Evolutionary conservation across 1,140 invertebrate genomes (phyloP), one percentile per base, ranked within the genome.

Genomic region (Ooceraea biroi): DNA sequence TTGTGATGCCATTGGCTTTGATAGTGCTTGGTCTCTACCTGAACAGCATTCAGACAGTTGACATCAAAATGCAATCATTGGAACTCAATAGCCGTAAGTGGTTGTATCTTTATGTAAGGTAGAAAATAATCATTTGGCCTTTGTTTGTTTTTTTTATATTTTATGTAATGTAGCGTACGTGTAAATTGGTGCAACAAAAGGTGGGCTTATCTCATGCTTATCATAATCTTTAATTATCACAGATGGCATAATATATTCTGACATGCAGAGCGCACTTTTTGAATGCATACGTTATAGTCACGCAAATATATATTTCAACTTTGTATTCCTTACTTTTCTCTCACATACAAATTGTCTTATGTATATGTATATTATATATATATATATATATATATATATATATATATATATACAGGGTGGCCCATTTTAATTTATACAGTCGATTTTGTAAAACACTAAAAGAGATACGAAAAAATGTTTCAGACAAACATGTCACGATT

Each of bases 11-110:
- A 5, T 94, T 97, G 88, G 94, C 96, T 41, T 95, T 97, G 55
- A 96, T 96, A 57, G 96, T 95, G 0, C 91, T 97, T 8, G 96
- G 96, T 25, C 94, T 97, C 7, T 96, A 96, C 88, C 93, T 97
- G 61, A 96, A 96, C 83, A 96, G 96, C 14, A 95, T 96, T 63
- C 95, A 96, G 85, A 95, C 95, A 3, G 95, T 95, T 27, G 95
- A 96, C 82, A 94, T 95, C 61, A 95, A 95, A 74, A 95, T 96
- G 95, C 95, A 95, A 85, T 96, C 96, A 11, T 93, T 97, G 25
- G 94, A 94, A 83, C 91, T 97, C 46, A 95, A 93, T 78, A 92
- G 91, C 87, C 91, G 93, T 94, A 91, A 69, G 86, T 85, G 52
- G 41, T 66, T 66, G 27, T 44, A 77, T 52, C 44, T 60, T n/a